Base-by-base conservation (phyloP, 2,797 vertebrate genomes). In the Astyanax mexicanus region DNA sequence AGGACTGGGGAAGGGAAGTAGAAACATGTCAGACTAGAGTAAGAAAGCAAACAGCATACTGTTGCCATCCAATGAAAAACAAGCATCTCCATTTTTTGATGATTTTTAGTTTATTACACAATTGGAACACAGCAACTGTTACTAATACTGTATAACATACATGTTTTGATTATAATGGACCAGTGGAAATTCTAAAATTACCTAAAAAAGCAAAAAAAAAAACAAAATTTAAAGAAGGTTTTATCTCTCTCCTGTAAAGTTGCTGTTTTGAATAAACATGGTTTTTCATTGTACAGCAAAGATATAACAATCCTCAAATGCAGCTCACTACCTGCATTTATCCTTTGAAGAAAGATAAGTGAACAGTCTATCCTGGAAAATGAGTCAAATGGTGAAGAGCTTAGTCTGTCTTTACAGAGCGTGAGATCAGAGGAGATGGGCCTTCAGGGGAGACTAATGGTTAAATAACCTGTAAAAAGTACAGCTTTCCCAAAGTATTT, bases 291-390 rank as follows among this genome's bases (percentile, higher is more conserved):
- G n/a, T n/a, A n/a, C n/a, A n/a, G n/a, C n/a, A n/a, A n/a, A n/a
- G n/a, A n/a, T n/a, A n/a, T n/a, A n/a, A n/a, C n/a, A 85, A 89
- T 89, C 87, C 88, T 87, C 87, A 90, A 91, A 89, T 92, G 89
- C 87, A 88, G 78, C 84, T 85, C 88, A 71, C 85, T 88, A 84
- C 85, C 88, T 89, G 86, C 89, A 84, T 88, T 86, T 83, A 84
- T 86, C 80, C 88, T 92, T 90, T 92, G 87, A 92, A 89, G 89
- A 91, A 86, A 85, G 83, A 71, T 87, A 88, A 89, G 89, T 92
- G 86, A 91, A 91, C 89, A 92, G 87, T 92, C 86, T 86, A 89
- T 91, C 90, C 89, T 88, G 80, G 87, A 88, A 91, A 90, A 93
- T 92, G 89, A 91, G 89, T 83, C 76, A 79, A 85, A 90, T 87